Base-by-base conservation (phyloP, 2,888 invertebrate species). In the Drosophila infuscata region DNA sequence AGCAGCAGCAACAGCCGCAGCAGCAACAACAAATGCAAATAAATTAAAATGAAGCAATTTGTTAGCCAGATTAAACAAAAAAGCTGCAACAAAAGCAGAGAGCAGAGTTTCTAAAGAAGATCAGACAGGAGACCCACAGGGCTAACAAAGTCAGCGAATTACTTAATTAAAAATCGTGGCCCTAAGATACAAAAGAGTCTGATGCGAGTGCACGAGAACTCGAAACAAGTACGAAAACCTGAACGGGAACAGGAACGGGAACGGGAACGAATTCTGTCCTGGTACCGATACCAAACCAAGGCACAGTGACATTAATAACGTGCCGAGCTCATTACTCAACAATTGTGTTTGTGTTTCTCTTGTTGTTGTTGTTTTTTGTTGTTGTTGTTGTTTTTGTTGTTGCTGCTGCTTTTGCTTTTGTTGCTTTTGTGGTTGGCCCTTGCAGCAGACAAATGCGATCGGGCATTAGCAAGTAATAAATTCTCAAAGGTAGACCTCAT, bases 81-180 rank as follows among this genome's bases (percentile, higher is more conserved):
- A 41, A 33, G 17, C 43, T 60, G 43, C 56, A 68, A 49, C 36
- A 67, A 57, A 33, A 46, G 30, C 41, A 69, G 53, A 33, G 17
- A 38, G 48, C 32, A 49, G 52, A 35, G 54, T 70, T 74, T 73
- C 58, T 52, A 79, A 70, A 72, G 70, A 76, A 79, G 71, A 71
- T 81, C 74, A 59, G 68, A 36, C 56, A 25, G 74, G 59, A 66
- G 66, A 81, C 71, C 84, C 82, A 82, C 69, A 82, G 87, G 89
- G 86, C 83, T 83, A 81, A 84, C 87, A 83, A 84, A 84, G 82
- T 83, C 88, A 83, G 82, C 84, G 84, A 91, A 92, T 92, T 91
- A 90, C 92, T 92, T 91, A 92, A 92, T 92, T 92, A 92, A 92
- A 92, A 91, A 89, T 81, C 86, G 83, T 91, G 91, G 91, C 89